Evolutionary conservation across 2,113 vertebrate genomes (phyloP).

Genomic region (Tapirus terrestris): DNA sequence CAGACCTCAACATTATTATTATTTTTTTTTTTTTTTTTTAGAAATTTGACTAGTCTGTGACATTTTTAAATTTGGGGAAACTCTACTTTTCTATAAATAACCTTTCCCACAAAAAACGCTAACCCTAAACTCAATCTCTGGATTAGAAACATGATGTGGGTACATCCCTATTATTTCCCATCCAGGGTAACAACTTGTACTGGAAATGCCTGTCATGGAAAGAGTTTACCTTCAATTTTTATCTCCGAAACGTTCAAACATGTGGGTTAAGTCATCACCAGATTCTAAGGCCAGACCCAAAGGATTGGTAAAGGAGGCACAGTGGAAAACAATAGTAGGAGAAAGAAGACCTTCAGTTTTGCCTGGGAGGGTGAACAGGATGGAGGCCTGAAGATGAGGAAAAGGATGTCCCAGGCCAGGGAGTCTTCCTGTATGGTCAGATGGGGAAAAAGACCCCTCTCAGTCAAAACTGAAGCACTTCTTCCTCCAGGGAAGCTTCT

Average conservation of each 20-base stretch:
- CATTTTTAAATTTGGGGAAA: background rate
- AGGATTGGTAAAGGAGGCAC: background rate
- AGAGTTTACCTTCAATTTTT: background rate
- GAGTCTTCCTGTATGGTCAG: no score
- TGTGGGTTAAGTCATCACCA: background rate
- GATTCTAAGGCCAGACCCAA: background rate
- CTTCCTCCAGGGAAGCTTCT: background rate
- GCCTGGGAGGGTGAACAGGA: background rate
- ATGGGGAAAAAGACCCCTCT: background rate
- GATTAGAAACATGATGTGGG: background rate
- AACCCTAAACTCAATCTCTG: background rate
- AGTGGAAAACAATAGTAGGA: fast-evolving
- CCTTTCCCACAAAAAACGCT: background rate
- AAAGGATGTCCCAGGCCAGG: background rate
- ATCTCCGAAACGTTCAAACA: background rate
- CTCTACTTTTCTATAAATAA: background rate
- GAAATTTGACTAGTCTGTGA: background rate
- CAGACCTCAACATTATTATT: background rate
- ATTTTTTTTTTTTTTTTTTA: background rate
- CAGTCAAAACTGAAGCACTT: background rate
- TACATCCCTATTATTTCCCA: background rate
- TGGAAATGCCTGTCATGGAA: background rate
- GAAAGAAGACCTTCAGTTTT: background rate
- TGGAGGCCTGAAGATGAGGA: background rate
- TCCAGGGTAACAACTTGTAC: background rate